Evolutionary conservation across 2,888 invertebrate genomes (phyloP).

Genomic region (Megaustenia siamemsis): DNA sequence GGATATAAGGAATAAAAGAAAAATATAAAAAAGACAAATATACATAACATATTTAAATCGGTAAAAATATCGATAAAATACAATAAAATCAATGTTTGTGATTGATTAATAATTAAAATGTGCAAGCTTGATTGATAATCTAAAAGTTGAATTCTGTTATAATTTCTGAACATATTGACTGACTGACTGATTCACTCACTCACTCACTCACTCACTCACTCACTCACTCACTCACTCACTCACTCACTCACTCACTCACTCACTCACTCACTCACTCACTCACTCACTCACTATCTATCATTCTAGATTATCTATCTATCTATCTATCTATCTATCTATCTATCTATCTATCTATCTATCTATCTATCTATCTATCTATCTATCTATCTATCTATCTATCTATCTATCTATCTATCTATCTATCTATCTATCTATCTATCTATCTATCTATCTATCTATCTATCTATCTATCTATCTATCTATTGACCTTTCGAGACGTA

Average conservation of each 20-base stretch:
- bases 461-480: conserved; percentile 9
- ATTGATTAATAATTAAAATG: too few species aligned
- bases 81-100: too few species aligned
- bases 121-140: too few species aligned
- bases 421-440: conserved; percentile 9
- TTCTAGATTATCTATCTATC: not conserved
- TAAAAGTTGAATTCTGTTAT: too few species aligned
- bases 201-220: conserved; percentile 38
- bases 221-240: conserved; percentile 30
- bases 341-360: conserved; percentile 9
- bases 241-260: conserved; percentile 24
- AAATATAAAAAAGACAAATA: too few species aligned
- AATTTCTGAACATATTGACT: too few species aligned
- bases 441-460: conserved; percentile 9
- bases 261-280: conserved; percentile 7
- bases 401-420: not conserved
- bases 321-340: conserved; percentile 9
- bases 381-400: conserved; percentile 9
- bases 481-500: not conserved
- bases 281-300: not conserved
- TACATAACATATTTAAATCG: too few species aligned
- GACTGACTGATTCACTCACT: too few species aligned
- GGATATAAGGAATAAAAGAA: too few species aligned
- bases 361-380: conserved; percentile 9
- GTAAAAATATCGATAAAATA: too few species aligned